Base-by-base conservation (phyloP, 2,888 invertebrate species). In the Coleophora deauratella region DNA sequence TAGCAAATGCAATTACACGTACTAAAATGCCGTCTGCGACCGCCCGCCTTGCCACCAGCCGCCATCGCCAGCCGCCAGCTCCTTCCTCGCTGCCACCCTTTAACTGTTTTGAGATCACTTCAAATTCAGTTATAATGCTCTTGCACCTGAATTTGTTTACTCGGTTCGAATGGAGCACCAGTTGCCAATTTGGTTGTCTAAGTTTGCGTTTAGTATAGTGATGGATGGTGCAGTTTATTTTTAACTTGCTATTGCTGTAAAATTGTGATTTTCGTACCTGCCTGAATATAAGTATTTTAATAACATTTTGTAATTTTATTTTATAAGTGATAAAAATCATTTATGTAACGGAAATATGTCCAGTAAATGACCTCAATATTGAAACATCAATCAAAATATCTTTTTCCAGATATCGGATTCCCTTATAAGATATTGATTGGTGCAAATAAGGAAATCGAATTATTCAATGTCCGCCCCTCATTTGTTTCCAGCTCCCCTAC, bases 401-500 rank as follows among this genome's bases (percentile, higher is more conserved):
- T 59, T 57, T 51, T 62, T 21, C 3, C 21, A 21, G 61, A 66
- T 77, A 79, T 78, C 70, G 64, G 58, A 70, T 74, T 75, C 64
- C 72, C 69, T 74, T 73, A 75, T 73, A 77, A 68, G 74, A 73
- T 82, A 84, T 84, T 77, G 85, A 85, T 85, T 82, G 81, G 71
- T 70, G 72, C 82, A 84, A 85, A 85, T 84, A 85, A 84, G 82
- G 84, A 85, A 85, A 85, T 85, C 79, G 70, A 84, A 84, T 85
- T 84, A 84, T 82, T 85, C 85, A 85, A 82, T 74, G 85, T 84
- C 85, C 84, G 80, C 85, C 85, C 81, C 72, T 73, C 79, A 85
- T 85, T 84, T 84, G 81, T 85, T 78, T 77, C 69, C 65, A 57
- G 69, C 73, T 79, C 82, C 85, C 81, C 84, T 65, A 72, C 62